A percentile compares a stretch with the other conserved stretches of the same genome.
Evolutionary conservation across 2,113 vertebrate genomes (phyloP).

Genomic region (Tinamus guttatus): DNA sequence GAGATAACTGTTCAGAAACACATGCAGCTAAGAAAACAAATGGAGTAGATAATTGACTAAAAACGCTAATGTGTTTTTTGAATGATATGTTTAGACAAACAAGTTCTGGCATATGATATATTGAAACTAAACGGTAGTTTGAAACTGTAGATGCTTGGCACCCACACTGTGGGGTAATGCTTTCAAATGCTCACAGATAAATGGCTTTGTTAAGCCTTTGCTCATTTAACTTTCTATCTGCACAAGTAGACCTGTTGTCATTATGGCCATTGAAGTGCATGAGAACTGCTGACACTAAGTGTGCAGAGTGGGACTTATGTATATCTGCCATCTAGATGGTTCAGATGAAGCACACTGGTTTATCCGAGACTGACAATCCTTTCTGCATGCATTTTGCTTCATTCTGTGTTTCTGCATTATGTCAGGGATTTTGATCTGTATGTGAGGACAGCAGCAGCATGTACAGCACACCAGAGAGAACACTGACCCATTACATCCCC

Average conservation of each 20-base stretch:
- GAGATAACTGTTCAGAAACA: slow-evolving; percentile 48
- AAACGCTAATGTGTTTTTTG: slow-evolving; percentile 55
- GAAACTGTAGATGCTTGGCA: neutral
- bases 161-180: neutral
- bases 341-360: neutral
- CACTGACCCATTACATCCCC: neutral
- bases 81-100: slow-evolving; percentile 62
- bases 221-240: neutral
- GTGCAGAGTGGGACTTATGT: neutral
- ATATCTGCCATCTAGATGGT: neutral
- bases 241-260: neutral
- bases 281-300: neutral
- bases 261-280: neutral
- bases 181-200: slow-evolving; percentile 40
- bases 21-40: slow-evolving; percentile 58
- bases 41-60: slow-evolving; percentile 62
- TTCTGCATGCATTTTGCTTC: neutral
- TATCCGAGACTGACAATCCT: neutral
- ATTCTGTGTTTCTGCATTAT: neutral
- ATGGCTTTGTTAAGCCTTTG: slow-evolving; percentile 40
- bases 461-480: neutral
- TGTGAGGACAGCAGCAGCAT: neutral
- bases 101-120: slow-evolving; percentile 35
- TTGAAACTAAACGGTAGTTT: slow-evolving; percentile 38
- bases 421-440: neutral